Conservation (phyloP, 2,113 vertebrate genomes). For the Hippocampus guttulatus region DNA sequence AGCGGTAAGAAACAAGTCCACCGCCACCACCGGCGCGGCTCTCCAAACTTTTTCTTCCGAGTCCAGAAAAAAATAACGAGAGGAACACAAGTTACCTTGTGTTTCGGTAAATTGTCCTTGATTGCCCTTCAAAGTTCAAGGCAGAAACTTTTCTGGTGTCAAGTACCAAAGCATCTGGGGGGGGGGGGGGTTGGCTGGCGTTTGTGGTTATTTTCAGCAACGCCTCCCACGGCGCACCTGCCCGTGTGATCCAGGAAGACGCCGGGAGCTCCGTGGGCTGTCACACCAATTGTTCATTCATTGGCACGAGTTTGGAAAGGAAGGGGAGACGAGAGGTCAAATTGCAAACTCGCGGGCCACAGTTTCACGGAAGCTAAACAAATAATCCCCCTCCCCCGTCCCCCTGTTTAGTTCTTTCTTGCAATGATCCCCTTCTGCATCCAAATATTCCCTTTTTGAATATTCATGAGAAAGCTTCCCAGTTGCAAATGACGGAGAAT, state of each 20-base stretch:
- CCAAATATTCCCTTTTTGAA: slow-evolving; percentile 26
- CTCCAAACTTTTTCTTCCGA: too few relatives aligned
- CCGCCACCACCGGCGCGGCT: not conserved
- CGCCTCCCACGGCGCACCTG: slow-evolving; percentile 52
- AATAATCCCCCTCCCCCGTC: not conserved
- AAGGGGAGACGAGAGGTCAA: slow-evolving; percentile 43
- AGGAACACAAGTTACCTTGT: not conserved
- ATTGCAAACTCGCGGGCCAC: slow-evolving; percentile 11
- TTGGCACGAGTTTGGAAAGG: slow-evolving; percentile 36
- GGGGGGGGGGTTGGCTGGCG: slow-evolving; percentile 25
- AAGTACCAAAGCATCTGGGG: not conserved
- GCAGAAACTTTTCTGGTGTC: not conserved
- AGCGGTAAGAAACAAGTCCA: slow-evolving; percentile 69
- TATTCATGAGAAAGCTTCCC: slow-evolving; percentile 38
- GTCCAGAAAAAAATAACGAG: too few relatives aligned
- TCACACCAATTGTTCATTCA: slow-evolving; percentile 53
- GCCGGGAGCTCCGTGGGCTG: slow-evolving; percentile 30
- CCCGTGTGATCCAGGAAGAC: slow-evolving; percentile 57
- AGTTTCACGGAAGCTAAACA: not conserved
- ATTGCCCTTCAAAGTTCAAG: not conserved
- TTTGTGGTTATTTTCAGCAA: slow-evolving; percentile 51
- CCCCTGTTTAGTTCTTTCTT: not conserved
- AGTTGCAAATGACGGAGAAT: slow-evolving; percentile 16
- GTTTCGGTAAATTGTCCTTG: not conserved
- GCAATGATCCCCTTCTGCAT: not conserved